phyloP scores from a whole-genome alignment of 2,888 invertebrate species.

The Caenorhabditis macrosperma region DNA sequence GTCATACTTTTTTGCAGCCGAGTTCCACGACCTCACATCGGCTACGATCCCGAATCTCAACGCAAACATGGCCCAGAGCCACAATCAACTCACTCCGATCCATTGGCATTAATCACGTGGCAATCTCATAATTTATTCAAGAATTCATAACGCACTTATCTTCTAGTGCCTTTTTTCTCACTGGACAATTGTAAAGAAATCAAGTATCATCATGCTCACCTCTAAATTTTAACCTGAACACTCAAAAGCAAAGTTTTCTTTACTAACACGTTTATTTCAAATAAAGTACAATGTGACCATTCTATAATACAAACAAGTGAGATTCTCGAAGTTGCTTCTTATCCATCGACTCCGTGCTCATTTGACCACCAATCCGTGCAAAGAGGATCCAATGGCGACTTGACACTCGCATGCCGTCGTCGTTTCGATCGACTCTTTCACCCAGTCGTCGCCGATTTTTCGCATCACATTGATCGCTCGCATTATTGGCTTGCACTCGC shows the following conservation, averaged over 20 bases:
- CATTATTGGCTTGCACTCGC: conserved; percentile 63
- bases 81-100: conserved; percentile 43
- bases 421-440: conserved; percentile 63
- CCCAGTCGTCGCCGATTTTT: conserved; percentile 58
- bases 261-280: too few species aligned
- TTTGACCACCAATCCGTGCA: conserved; percentile 57
- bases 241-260: too few species aligned
- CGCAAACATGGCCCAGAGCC: conserved; percentile 4
- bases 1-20: conserved; percentile 31
- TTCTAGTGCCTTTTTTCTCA: conserved; percentile 11
- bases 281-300: conserved; percentile 9
- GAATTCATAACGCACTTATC: neutral
- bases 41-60: conserved; percentile 11
- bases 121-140: conserved; percentile 15
- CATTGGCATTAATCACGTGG: conserved; percentile 38
- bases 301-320: conserved; percentile 48
- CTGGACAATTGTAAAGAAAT: neutral
- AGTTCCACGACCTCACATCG: conserved; percentile 34
- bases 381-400: conserved; percentile 60
- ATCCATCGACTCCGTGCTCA: conserved; percentile 8
- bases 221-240: neutral
- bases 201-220: neutral
- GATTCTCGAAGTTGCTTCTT: neutral
- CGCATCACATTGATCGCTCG: conserved; percentile 61
- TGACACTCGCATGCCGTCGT: conserved; percentile 69